Conservation (phyloP, 2,888 invertebrate species). For the Troides aeacus region DNA sequence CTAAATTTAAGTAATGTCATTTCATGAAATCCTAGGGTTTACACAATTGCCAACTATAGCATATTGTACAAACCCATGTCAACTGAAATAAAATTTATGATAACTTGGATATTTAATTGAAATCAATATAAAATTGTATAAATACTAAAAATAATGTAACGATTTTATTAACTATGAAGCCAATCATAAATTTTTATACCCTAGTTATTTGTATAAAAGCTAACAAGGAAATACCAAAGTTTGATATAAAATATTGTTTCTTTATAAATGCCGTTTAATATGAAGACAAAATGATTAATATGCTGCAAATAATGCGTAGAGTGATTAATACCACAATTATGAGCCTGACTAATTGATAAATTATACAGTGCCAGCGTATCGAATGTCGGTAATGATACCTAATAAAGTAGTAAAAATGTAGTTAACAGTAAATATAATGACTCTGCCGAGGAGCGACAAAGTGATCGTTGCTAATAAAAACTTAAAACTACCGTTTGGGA, state of each 20-base stretch:
- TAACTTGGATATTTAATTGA: no score
- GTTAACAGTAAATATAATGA: slow-evolving; percentile 18
- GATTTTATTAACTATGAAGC: no score
- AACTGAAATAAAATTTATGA: no score
- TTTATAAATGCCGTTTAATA: not conserved
- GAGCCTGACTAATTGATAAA: slow-evolving; percentile 46
- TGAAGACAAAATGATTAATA: not conserved
- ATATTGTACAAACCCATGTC: no score
- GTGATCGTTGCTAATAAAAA: not conserved
- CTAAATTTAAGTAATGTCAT: not conserved
- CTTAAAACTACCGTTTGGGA: not conserved
- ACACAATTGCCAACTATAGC: not conserved
- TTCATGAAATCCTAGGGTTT: not conserved
- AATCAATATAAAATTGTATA: no score
- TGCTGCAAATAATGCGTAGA: slow-evolving; percentile 15
- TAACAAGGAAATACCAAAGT: not conserved
- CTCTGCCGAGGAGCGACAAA: not conserved
- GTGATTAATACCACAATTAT: slow-evolving; percentile 35
- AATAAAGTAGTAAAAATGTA: slow-evolving; percentile 31
- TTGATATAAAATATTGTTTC: not conserved
- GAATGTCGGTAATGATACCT: slow-evolving; percentile 30
- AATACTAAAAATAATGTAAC: no score
- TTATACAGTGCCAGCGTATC: slow-evolving; percentile 51
- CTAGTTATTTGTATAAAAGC: not conserved
- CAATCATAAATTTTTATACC: no score